These are phyloP conservation scores for Macrochelys suwanniensis DNA, from an alignment of 2,797 vertebrate species.

Conservation along the genomic window DNA sequence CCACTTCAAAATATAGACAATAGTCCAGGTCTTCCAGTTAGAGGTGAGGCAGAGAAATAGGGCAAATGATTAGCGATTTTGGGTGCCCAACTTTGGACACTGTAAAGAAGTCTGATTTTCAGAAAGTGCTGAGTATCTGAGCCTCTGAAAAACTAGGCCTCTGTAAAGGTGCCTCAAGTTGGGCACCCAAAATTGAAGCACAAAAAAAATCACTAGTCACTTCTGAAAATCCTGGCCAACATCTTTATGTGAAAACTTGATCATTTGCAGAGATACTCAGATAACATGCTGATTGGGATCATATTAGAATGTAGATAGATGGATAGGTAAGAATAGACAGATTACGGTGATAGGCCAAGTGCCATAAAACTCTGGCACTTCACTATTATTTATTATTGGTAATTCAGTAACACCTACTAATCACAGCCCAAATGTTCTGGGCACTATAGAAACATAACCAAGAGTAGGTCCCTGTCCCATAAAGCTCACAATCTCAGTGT, in stretches of 20 bases:
- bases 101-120: not conserved
- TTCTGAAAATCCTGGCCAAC: not conserved
- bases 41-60: not conserved
- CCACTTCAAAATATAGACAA: not conserved
- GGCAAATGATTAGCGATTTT: not conserved
- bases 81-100: not conserved
- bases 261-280: not conserved
- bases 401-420: fast-evolving
- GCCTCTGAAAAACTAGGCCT: not conserved
- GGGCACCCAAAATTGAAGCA: not conserved
- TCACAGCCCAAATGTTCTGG: not conserved
- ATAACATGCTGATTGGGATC: not conserved
- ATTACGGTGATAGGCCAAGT: too few species aligned
- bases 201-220: not conserved
- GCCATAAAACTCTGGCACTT: too few species aligned
- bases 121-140: not conserved
- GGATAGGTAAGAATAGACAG: too few species aligned
- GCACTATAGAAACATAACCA: not conserved
- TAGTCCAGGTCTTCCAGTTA: not conserved
- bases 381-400: not conserved
- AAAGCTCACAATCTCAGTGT: fast-evolving
- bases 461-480: fast-evolving
- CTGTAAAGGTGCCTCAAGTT: not conserved
- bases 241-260: not conserved
- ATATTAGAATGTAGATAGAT: too few species aligned